These are phyloP conservation scores for Rhineura floridana DNA, from an alignment of 2,113 vertebrate genomes.

Conservation along the genomic window DNA sequence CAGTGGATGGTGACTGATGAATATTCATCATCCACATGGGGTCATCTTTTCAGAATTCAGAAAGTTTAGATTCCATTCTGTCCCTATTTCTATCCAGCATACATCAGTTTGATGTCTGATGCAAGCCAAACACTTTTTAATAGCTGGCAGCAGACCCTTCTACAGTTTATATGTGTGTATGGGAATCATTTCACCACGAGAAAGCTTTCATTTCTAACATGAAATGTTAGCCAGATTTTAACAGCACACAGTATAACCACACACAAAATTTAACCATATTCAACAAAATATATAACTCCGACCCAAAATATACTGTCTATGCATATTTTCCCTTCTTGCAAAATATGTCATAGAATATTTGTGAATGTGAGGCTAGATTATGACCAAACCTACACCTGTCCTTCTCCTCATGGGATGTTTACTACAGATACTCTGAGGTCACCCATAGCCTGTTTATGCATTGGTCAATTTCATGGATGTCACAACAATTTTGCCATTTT, in stretches of 20 bases:
- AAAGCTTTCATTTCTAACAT: not conserved
- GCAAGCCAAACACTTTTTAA: not conserved
- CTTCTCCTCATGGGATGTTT: conserved; percentile 6
- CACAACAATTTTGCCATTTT: conserved; percentile 9
- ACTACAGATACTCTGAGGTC: not conserved
- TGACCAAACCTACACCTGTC: not conserved
- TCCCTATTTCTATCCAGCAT: not conserved
- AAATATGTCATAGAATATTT: not conserved
- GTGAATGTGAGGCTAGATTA: conserved; percentile 4
- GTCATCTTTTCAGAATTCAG: not conserved
- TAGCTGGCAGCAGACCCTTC: not conserved
- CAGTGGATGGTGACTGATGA: not conserved
- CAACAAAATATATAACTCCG: not conserved
- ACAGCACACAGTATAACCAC: not conserved
- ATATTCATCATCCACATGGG: not conserved
- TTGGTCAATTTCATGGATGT: not conserved
- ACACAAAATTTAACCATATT: not conserved
- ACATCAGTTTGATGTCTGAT: not conserved
- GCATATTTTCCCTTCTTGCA: not conserved
- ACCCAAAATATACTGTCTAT: not conserved
- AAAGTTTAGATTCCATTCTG: not conserved
- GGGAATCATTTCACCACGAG: not conserved
- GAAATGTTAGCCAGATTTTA: accelerated
- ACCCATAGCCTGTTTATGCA: not conserved
- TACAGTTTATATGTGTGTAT: not conserved